Evolutionary conservation across 2,113 vertebrate species (phyloP).

Genomic region (Rhea americana): DNA sequence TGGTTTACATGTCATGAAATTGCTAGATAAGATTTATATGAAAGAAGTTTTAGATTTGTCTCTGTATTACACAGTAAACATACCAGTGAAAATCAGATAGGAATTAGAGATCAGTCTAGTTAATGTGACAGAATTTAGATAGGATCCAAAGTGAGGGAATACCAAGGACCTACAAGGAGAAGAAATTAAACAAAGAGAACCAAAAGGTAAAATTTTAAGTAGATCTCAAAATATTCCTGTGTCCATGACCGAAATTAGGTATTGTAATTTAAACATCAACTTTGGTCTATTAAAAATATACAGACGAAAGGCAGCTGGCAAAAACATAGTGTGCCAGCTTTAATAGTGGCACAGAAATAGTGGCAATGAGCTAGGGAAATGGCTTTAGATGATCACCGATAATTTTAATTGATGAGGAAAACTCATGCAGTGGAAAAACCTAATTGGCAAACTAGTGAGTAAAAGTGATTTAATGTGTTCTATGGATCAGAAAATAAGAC

Average conservation of each 20-base stretch:
- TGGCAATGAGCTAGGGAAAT: constrained; percentile 72
- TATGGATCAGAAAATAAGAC: constrained; percentile 62
- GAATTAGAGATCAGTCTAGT: not conserved
- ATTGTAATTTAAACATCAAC: not conserved
- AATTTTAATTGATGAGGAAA: constrained; percentile 78
- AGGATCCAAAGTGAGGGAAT: not conserved
- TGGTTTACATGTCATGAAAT: not conserved
- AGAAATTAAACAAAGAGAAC: not conserved
- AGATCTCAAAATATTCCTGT: not conserved
- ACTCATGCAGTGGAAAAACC: constrained; percentile 73
- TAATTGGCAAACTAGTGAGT: constrained; percentile 74
- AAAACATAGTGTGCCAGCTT: constrained; percentile 22
- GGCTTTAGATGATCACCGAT: constrained; percentile 73
- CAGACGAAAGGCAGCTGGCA: constrained; percentile 40
- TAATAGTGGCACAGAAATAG: constrained; percentile 47
- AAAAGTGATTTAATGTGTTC: constrained; percentile 74
- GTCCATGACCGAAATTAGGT: not conserved
- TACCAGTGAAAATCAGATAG: not conserved
- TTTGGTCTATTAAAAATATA: constrained; percentile 31
- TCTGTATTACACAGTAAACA: not conserved
- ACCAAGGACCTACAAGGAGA: not conserved
- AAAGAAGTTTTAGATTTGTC: not conserved
- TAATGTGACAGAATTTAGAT: not conserved
- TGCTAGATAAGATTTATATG: not conserved
- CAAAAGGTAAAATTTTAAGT: not conserved